Base-by-base conservation (phyloP, 2,888 invertebrate species). In the Cancer borealis region DNA sequence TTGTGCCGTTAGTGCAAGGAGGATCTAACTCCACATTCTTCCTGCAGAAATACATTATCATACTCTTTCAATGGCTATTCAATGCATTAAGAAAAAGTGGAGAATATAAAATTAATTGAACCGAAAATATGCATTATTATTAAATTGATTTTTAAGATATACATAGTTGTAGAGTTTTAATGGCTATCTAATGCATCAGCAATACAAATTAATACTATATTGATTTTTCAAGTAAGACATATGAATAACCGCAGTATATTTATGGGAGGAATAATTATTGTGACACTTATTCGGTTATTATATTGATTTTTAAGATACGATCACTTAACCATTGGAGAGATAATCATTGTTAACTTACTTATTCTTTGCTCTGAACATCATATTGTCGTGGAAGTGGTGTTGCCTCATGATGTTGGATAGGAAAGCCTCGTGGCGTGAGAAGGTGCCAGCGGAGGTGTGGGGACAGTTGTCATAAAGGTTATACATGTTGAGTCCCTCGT, bases 401-500 rank as follows among this genome's bases (percentile, higher is more conserved):
- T 84, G 21, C 5, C 84, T 89, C 26, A 94, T 84, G 10, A 94
- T 84, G 49, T 92, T 94, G 1, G 94, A 92, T 8, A 94, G 84
- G 47, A 92, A 88, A 54, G 94, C 94, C 73, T 92, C 94, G 21
- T 92, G 73, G 4, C 92, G 47, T 26, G 94, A 92, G 26, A 94
- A 60, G 10, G 90, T 94, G 73, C 94, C 94, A 14, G 47, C 94
- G 4, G 26, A 12, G 14, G 94, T 73, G 47, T 88, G 92, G 14
- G 92, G 92, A 47, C 95, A 95, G 49, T 95, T 89, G 17, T 92
- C 95, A 93, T 95, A 95, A 91, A 95, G 79, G 92, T 95, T 95
- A 91, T 95, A 95, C 95, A 95, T 95, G 87, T 95, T 95, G 87
- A 95, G 91, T 12, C 95, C 95, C n/a, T 93, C 91, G 49, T 95